Evolutionary conservation across 1,140 invertebrate species (phyloP), one percentile per base, ranked within the genome.

Genomic region (Chironomus tepperi): DNA sequence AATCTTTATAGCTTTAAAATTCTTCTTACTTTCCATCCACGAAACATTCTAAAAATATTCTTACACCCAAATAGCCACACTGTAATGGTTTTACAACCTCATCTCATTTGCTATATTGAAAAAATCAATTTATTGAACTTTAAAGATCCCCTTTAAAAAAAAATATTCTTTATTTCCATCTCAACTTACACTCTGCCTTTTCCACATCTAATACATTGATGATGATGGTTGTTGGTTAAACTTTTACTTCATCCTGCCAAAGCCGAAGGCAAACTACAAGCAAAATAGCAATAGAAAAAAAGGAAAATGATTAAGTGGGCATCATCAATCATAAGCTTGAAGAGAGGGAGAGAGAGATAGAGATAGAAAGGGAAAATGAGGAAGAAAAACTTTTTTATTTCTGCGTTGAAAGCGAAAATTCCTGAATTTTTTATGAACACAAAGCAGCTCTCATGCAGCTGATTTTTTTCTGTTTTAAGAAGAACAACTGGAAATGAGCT

Each of bases 271-370:
- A 57, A 57, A 57, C 47, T n/a, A 57, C 12, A n/a, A 57, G 12
- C 47, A n/a, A 57, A 15, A 5, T 12, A n/a, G 47, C 47, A 57
- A 57, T 57, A 57, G 47, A 57, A 57, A 47, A 47, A 57, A 57
- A n/a, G 47, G 47, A 57, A 57, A 57, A 57, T 57, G 47, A 57
- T 57, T 57, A 57, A 57, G 47, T 57, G 12, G 12, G n/a, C n/a
- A 57, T 15, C 47, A 57, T 57, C 47, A 57, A 57, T 57, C 47
- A 57, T 57, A 12, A 57, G 12, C 24, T 34, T 57, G 47, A n/a
- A 57, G 12, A 1, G 47, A 47, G 43, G 8, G 7, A 8, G 15
- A 47, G 43, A 9, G 43, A 47, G 5, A 34, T 2, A 2, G 24
- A 34, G 24, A 2, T 1, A 34, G 24, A 5, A 34, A 2, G 24